Percentiles rank a stretch among this genome's conserved stretches.
Conservation (phyloP, 2,888 invertebrate species). For the Eristalis intricaria region DNA sequence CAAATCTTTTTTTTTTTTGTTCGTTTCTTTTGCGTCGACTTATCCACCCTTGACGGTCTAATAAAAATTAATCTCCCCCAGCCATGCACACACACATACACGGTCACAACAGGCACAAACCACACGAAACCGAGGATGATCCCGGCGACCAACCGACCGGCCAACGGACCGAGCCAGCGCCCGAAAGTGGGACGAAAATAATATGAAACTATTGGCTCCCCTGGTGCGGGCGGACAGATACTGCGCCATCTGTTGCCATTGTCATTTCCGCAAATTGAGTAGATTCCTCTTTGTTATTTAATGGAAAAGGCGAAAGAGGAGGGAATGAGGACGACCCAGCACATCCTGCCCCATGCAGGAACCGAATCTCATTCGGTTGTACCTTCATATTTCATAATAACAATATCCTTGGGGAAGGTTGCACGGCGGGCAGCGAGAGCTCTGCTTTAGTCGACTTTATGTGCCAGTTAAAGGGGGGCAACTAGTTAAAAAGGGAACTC, state of each 20-base stretch:
- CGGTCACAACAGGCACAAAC: not conserved
- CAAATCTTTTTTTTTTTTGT: constrained; percentile 18
- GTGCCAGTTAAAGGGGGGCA: constrained; percentile 10
- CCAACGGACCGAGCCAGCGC: too few species aligned
- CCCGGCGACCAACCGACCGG: too few species aligned
- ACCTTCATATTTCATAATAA: constrained; percentile 15
- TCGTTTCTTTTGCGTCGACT: not conserved
- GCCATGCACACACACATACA: not conserved
- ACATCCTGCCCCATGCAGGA: not conserved
- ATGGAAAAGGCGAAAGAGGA: constrained; percentile 17
- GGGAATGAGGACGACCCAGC: constrained; percentile 2
- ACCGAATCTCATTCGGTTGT: not conserved
- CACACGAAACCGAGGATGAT: not conserved
- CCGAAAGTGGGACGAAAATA: constrained; percentile 19
- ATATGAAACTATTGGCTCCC: constrained; percentile 39
- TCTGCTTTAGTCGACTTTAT: not conserved
- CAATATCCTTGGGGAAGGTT: not conserved
- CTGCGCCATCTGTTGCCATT: constrained; percentile 44
- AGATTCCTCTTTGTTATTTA: constrained; percentile 53
- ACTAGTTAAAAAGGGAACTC: constrained; percentile 39
- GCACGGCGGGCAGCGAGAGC: not conserved
- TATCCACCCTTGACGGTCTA: constrained; percentile 8
- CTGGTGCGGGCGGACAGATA: constrained; percentile 13
- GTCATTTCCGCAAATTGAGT: constrained; percentile 59
- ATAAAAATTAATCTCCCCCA: constrained; percentile 38